Evolutionary conservation across 2,888 invertebrate genomes (phyloP).

Genomic region (Limnephilus rhombicus): DNA sequence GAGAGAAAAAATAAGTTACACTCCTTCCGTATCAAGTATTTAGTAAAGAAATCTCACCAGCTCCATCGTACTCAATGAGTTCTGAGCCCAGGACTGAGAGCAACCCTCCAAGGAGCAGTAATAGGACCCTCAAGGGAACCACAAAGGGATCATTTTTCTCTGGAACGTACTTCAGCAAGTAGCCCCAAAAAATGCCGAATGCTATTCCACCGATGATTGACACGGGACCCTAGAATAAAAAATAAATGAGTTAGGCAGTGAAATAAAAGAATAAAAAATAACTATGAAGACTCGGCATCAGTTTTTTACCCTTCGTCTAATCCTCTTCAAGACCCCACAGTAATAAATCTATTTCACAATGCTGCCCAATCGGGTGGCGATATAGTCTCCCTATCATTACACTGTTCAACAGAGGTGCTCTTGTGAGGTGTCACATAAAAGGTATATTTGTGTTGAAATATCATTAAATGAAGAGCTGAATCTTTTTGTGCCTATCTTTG

Average conservation of each 20-base stretch:
- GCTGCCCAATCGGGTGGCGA: too few relatives aligned
- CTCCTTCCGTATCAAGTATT: background rate
- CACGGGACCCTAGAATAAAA: conserved; percentile 81
- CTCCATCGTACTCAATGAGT: conserved; percentile 83
- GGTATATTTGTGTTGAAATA: too few relatives aligned
- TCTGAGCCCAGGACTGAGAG: conserved; percentile 93
- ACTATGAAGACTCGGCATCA: too few relatives aligned
- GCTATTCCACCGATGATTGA: conserved; percentile 89
- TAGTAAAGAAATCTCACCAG: conserved; percentile 71
- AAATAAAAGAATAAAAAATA: background rate
- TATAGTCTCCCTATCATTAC: too few relatives aligned
- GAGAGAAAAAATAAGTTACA: too few relatives aligned
- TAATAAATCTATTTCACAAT: too few relatives aligned
- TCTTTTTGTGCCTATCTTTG: too few relatives aligned
- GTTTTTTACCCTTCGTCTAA: too few relatives aligned
- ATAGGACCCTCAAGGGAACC: conserved; percentile 87
- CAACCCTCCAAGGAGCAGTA: conserved; percentile 89
- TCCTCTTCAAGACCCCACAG: too few relatives aligned
- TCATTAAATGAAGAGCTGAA: too few relatives aligned
- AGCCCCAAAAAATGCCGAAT: conserved; percentile 90
- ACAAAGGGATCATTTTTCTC: conserved; percentile 89
- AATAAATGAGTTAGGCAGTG: background rate
- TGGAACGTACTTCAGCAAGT: conserved; percentile 88
- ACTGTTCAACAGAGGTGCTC: too few relatives aligned
- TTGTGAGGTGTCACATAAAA: too few relatives aligned